These are phyloP conservation scores for Silurus glanis DNA, from an alignment of 2,113 vertebrate genomes.

Conservation along the genomic window DNA sequence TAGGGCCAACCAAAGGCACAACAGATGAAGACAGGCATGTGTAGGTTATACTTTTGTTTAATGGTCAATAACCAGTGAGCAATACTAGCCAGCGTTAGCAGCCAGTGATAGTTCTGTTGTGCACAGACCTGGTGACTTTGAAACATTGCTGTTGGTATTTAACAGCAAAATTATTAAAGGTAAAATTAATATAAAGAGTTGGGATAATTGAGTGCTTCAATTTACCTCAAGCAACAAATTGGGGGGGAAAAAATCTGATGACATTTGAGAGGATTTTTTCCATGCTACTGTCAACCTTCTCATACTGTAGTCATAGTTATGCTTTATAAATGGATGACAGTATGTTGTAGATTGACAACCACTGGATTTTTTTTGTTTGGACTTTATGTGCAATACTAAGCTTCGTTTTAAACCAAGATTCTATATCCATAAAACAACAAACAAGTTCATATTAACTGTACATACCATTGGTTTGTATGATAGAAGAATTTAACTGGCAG, in stretches of 20 bases:
- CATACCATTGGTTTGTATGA: not conserved
- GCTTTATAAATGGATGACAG: not conserved
- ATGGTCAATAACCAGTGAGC: not conserved
- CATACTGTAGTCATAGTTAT: not conserved
- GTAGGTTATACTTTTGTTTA: not conserved
- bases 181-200: not conserved
- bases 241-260: too few species aligned
- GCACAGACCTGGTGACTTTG: too few species aligned
- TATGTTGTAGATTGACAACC: not conserved
- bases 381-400: not conserved
- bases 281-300: not conserved
- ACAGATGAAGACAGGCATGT: not conserved
- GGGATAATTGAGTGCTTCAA: too few species aligned
- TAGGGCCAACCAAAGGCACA: not conserved
- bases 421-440: not conserved
- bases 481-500: not conserved
- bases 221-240: too few species aligned
- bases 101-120: not conserved
- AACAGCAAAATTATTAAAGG: not conserved
- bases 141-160: not conserved
- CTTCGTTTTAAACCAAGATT: not conserved
- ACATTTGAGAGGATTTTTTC: too few species aligned
- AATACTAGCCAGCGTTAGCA: not conserved
- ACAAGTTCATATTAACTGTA: not conserved
- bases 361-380: not conserved